Percentiles rank a stretch among this genome's conserved stretches.
Evolutionary conservation across 1,140 invertebrate species (phyloP).

Genomic region (Drosophila insularis): DNA sequence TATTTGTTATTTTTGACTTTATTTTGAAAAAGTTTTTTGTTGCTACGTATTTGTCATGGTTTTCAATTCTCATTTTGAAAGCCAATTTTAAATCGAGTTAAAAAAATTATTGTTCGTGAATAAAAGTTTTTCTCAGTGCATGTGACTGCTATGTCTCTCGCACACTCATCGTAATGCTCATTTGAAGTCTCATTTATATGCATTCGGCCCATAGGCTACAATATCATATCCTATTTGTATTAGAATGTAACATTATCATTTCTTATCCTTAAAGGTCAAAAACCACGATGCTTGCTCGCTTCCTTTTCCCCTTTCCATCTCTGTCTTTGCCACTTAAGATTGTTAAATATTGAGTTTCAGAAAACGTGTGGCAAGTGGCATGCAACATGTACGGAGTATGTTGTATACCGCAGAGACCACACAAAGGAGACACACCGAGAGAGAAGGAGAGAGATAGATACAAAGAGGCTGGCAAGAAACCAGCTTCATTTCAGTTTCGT

Average conservation of each 20-base stretch:
- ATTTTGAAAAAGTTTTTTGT: no score
- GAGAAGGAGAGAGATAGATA: no score
- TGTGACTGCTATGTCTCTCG: background rate
- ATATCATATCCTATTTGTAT: conserved; percentile 43
- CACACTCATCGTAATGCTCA: conserved; percentile 30
- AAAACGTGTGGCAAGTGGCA: conserved; percentile 46
- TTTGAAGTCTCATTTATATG: conserved; percentile 66
- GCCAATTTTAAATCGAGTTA: no score
- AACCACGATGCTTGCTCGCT: conserved; percentile 41
- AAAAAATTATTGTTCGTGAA: no score
- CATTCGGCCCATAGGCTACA: conserved; percentile 54
- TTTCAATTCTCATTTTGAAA: no score
- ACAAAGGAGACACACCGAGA: background rate
- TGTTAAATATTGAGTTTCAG: conserved; percentile 46
- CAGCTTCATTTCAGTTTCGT: conserved; percentile 74
- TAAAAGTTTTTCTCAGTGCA: conserved; percentile 7
- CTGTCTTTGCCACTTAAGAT: conserved; percentile 36
- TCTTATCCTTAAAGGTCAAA: conserved; percentile 54
- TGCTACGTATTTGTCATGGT: no score
- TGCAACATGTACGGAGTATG: conserved; percentile 59
- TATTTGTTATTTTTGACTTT: no score
- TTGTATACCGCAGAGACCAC: conserved; percentile 9
- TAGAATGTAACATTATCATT: conserved; percentile 52
- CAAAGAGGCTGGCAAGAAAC: conserved; percentile 15
- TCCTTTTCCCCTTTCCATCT: background rate